Evolutionary conservation across 2,888 invertebrate species (phyloP).

Genomic region (Zygothrica quintamaculata): DNA sequence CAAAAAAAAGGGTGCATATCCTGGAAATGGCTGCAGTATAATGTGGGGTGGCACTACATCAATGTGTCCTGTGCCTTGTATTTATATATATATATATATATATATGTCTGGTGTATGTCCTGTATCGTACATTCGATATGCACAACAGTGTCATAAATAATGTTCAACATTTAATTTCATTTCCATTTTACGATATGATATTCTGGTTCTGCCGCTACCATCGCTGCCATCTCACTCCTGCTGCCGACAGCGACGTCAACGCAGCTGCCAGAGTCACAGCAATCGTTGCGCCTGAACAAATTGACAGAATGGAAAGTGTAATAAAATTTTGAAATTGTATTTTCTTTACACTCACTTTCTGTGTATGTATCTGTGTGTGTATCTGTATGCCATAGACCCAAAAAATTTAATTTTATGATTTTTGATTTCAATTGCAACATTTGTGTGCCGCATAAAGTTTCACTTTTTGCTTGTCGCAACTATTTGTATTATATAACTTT

Average conservation of each 20-base stretch:
- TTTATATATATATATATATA: no score
- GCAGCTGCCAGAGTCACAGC: conserved; percentile 36
- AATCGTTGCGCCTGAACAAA: conserved; percentile 41
- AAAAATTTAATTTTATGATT: conserved; percentile 71
- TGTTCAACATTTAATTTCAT: conserved; percentile 80
- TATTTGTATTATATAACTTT: conserved; percentile 31
- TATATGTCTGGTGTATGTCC: no score
- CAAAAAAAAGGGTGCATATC: conserved; percentile 55
- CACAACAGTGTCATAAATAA: conserved; percentile 77
- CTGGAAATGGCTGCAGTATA: conserved; percentile 19
- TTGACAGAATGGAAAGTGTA: conserved; percentile 75
- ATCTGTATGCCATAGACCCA: conserved; percentile 8
- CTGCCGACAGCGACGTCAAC: conserved; percentile 9
- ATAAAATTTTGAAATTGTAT: conserved; percentile 75
- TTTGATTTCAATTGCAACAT: conserved; percentile 60
- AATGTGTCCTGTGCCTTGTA: conserved; percentile 4
- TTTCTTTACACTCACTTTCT: conserved; percentile 58
- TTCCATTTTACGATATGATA: conserved; percentile 80
- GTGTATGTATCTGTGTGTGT: conserved; percentile 2
- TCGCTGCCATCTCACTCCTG: not conserved
- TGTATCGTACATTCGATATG: conserved; percentile 69
- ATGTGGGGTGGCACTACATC: conserved; percentile 16
- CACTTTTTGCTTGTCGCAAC: conserved; percentile 20
- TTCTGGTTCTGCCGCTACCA: conserved; percentile 34
- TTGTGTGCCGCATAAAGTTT: conserved; percentile 54